Evolutionary conservation across 2,888 invertebrate genomes (phyloP), one percentile per base, ranked within the genome.

Genomic region (Phoronis australis): DNA sequence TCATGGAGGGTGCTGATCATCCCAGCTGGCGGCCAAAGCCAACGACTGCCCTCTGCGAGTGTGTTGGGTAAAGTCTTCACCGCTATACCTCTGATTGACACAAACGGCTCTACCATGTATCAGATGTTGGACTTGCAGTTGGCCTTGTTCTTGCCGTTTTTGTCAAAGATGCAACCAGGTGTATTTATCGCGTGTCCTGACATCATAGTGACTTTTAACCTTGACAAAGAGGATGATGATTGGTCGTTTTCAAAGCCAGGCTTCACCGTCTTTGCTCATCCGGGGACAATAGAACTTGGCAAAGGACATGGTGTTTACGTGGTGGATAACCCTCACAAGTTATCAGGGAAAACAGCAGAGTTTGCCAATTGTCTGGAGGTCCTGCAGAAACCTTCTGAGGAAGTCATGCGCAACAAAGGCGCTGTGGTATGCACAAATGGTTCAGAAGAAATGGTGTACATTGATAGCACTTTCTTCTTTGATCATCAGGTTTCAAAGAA

Each of bases 271-370:
- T 51, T 80, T 21, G 79, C 78, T 4, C 79, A 80, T 53, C 78
- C 78, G 2, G 78, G 78, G 9, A 50, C 71, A n/a, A 52, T 79
- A 9, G 48, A 61, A 3, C 63, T 77, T 22, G 80, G 78, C 3
- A 65, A 65, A 4, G 66, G 66, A 12, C 80, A 80, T 60, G 80
- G 80, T 23, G 80, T 80, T 5, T 80, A 76, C 61, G 76, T 79
- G 1, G 53, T 79, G 3, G 57, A 68, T 18, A 57, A 68, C 46
- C 50, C 55, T 2, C 52, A 60, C 1, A 48, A 53, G 12, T 40
- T 66, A 2, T 59, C 60, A 2, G 44, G 47, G 20, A 50, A 52
- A 24, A 51, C 57, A 24, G 62, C 70, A 20, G 57, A 67, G 27
- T 53, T 64, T 26, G 57, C 59, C 37, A 55, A 66, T n/a, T 78